These are phyloP conservation scores for Dyspetes luteomarginatus DNA, from an alignment of 2,888 invertebrate genomes.

Conservation along the genomic window DNA sequence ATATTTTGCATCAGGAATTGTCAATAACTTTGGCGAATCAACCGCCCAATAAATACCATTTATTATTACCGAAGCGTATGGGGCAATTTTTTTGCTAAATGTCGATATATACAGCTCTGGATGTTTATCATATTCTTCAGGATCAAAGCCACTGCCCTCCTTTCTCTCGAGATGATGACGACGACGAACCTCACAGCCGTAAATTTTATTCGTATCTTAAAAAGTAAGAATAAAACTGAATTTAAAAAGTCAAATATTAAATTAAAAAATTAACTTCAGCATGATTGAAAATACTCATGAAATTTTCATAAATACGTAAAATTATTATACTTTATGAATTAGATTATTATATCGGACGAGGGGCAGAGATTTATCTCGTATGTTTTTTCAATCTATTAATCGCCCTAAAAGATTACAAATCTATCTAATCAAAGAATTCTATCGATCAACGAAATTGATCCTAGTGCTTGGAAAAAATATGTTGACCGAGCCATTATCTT, in stretches of 20 bases:
- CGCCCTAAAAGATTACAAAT: too few species aligned
- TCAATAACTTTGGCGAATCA: constrained; percentile 96
- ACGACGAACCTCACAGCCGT: constrained; percentile 97
- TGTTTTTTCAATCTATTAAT: too few species aligned
- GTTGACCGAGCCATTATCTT: too few species aligned
- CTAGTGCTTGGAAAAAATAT: too few species aligned
- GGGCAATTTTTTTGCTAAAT: constrained; percentile 98
- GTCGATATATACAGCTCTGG: constrained; percentile 98
- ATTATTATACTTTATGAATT: too few species aligned
- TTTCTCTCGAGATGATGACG: constrained; percentile 96
- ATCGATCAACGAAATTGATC: too few species aligned
- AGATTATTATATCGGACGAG: too few species aligned
- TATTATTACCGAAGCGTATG: constrained; percentile 97
- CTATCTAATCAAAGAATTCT: too few species aligned
- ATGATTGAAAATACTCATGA: too few species aligned
- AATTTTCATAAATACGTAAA: too few species aligned
- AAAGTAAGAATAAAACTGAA: constrained; percentile 65
- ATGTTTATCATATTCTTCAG: constrained; percentile 94
- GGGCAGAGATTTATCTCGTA: too few species aligned
- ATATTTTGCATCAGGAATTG: constrained; percentile 99
- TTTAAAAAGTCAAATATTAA: not conserved
- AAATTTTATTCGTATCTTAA: constrained; percentile 97
- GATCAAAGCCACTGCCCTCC: constrained; percentile 96
- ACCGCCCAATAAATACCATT: constrained; percentile 99
- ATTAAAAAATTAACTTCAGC: not conserved